These are phyloP conservation scores for Leptinotarsa rubiginosa DNA, from an alignment of 2,888 invertebrate genomes.

Conservation along the genomic window DNA sequence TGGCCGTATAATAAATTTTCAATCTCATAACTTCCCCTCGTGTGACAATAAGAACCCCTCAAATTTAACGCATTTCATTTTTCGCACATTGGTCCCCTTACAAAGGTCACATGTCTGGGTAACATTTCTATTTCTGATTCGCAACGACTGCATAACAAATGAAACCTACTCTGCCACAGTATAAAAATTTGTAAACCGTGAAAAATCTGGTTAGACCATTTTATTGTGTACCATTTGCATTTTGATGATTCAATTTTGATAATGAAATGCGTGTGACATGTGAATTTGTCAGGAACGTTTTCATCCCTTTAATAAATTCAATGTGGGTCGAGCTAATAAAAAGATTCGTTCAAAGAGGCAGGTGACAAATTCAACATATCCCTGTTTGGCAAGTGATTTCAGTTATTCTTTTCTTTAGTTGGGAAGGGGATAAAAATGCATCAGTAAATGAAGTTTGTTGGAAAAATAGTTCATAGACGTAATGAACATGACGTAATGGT, in stretches of 20 bases:
- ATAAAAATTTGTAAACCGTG: conserved; percentile 55
- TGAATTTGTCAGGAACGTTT: conserved; percentile 47
- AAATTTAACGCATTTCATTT: conserved; percentile 49
- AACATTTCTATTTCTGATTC: conserved; percentile 52
- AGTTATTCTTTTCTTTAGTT: too few relatives aligned
- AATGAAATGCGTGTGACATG: conserved; percentile 50
- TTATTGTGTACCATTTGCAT: conserved; percentile 48
- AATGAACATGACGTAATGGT: too few relatives aligned
- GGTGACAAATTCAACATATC: not conserved
- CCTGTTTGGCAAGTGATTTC: not conserved
- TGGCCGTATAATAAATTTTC: not conserved
- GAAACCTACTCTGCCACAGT: conserved; percentile 45
- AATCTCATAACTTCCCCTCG: conserved; percentile 31
- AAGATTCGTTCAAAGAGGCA: conserved; percentile 1
- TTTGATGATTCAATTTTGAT: conserved; percentile 47
- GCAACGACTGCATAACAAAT: conserved; percentile 35
- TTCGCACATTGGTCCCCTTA: conserved; percentile 49
- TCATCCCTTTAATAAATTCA: conserved; percentile 17
- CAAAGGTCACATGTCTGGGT: conserved; percentile 55
- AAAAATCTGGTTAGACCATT: conserved; percentile 50
- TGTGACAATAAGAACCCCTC: conserved; percentile 36
- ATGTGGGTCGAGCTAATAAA: not conserved
- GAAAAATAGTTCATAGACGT: too few relatives aligned
- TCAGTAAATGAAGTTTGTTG: too few relatives aligned
- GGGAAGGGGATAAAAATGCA: too few relatives aligned